Percentiles rank a stretch among this genome's conserved stretches.
These are phyloP conservation scores for Tetranychus piercei DNA, from an alignment of 2,888 invertebrate genomes.

Conservation along the genomic window DNA sequence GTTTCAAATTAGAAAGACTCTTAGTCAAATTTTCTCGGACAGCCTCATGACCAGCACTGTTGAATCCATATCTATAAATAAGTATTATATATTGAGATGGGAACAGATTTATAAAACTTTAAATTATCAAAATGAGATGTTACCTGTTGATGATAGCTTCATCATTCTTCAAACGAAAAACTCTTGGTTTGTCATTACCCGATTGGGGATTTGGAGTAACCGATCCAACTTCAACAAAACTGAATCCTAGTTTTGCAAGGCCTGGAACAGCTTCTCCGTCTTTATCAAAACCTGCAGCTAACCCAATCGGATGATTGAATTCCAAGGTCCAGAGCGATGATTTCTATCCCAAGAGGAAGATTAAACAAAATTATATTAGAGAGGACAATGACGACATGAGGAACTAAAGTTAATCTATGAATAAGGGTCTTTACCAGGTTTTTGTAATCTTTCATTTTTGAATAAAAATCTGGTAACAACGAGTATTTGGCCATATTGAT, in stretches of 20 bases:
- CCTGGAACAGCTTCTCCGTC: slow-evolving; percentile 75
- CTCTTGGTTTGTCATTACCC: slow-evolving; percentile 79
- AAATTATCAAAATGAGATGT: not conserved
- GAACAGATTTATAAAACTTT: not conserved
- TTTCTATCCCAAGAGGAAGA: slow-evolving; percentile 35
- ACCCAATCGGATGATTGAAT: slow-evolving; percentile 77
- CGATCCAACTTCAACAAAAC: slow-evolving; percentile 76
- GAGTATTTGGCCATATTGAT: slow-evolving; percentile 56
- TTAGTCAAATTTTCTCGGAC: slow-evolving; percentile 44
- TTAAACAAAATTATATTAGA: not conserved
- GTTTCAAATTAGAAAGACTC: slow-evolving; percentile 28
- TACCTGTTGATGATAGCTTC: slow-evolving; percentile 75
- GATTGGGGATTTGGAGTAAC: slow-evolving; percentile 70
- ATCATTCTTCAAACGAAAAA: slow-evolving; percentile 70
- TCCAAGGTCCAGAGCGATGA: slow-evolving; percentile 45
- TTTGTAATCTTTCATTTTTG: not conserved
- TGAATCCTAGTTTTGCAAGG: slow-evolving; percentile 66
- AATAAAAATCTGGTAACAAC: slow-evolving; percentile 41
- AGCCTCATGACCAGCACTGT: slow-evolving; percentile 70
- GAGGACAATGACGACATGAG: not conserved
- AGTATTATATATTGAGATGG: not conserved
- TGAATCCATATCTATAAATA: slow-evolving; percentile 59
- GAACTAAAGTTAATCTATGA: not conserved
- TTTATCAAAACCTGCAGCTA: slow-evolving; percentile 97
- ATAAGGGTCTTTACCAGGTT: not conserved